These are phyloP conservation scores for Okamejei kenojei DNA, from an alignment of 2,797 vertebrate species.

Conservation along the genomic window DNA sequence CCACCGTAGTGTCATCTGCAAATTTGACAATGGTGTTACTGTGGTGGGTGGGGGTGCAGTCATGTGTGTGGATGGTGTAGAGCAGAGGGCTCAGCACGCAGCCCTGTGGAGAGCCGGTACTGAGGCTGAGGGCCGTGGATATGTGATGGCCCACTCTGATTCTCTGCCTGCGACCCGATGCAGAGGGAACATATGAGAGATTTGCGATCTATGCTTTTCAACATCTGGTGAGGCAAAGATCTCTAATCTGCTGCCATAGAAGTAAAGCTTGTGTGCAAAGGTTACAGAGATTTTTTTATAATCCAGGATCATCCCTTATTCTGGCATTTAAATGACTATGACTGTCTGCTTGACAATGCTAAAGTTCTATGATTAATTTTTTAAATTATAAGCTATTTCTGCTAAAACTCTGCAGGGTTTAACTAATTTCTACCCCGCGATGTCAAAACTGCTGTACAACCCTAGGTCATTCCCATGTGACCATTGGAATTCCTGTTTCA, in stretches of 20 bases:
- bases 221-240: background rate
- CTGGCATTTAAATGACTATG: background rate
- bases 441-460: background rate
- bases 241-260: background rate
- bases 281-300: background rate
- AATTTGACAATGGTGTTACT: too few species aligned
- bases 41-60: too few species aligned
- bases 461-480: background rate
- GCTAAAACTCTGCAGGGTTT: background rate
- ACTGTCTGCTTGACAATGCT: background rate
- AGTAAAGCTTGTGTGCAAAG: background rate
- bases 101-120: too few species aligned
- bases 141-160: too few species aligned
- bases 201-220: background rate
- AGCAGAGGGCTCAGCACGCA: too few species aligned
- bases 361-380: background rate
- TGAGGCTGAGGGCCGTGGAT: too few species aligned
- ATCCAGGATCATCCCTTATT: background rate
- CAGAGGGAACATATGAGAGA: background rate
- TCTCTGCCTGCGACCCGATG: too few species aligned
- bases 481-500: background rate
- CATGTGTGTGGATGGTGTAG: too few species aligned
- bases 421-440: background rate
- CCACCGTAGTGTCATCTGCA: too few species aligned
- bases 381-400: background rate